These are phyloP conservation scores for Callospermophilus lateralis DNA, from an alignment of 2,113 vertebrate genomes.

Conservation along the genomic window DNA sequence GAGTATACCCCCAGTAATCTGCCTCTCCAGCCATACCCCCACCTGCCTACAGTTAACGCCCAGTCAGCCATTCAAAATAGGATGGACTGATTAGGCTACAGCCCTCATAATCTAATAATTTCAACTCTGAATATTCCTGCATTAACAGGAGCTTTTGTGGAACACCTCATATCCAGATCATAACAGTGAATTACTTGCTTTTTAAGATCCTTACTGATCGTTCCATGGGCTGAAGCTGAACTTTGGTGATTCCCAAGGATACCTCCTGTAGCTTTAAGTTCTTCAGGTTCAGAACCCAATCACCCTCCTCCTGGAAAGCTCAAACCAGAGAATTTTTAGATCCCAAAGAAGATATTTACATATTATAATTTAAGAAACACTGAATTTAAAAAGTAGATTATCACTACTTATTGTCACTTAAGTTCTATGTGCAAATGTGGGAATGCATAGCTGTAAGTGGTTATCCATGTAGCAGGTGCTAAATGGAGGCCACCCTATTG, in stretches of 20 bases:
- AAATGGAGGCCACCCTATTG: background rate
- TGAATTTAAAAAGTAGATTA: background rate
- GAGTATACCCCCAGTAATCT: no score
- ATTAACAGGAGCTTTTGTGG: no score
- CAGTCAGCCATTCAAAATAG: no score
- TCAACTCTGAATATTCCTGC: no score
- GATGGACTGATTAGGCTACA: no score
- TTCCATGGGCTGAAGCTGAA: background rate
- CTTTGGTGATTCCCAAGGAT: slow-evolving; percentile 36
- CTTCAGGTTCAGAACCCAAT: background rate
- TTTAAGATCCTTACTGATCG: background rate
- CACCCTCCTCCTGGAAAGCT: background rate
- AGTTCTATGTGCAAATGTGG: background rate
- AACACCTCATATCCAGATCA: no score
- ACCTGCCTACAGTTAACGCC: no score
- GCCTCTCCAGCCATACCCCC: no score
- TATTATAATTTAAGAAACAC: slow-evolving; percentile 2
- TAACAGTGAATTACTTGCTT: background rate
- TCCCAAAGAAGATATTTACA: background rate
- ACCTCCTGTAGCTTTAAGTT: background rate
- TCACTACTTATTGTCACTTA: background rate
- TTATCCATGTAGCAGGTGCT: background rate
- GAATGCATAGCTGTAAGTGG: background rate
- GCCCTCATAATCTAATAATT: no score
- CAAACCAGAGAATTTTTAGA: background rate